phyloP scores from a whole-genome alignment of 1,140 invertebrate species.

The Globodera ellingtonae region DNA sequence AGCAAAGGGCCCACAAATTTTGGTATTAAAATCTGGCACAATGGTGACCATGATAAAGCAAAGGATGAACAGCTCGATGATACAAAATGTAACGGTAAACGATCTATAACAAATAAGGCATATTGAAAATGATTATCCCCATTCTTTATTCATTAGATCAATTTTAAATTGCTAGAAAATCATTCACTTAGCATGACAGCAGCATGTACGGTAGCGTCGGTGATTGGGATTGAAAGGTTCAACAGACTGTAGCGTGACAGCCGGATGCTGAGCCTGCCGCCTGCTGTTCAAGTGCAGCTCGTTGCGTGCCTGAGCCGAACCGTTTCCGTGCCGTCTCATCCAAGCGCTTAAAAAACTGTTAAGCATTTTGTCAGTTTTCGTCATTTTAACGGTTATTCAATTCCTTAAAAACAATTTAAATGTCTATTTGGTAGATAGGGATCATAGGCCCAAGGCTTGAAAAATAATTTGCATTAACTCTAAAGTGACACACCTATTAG shows the following conservation, averaged over 20 bases:
- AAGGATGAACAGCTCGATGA: constrained; percentile 45
- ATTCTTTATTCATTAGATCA: no score
- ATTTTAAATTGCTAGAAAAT: background rate
- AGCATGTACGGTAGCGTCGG: constrained; percentile 24
- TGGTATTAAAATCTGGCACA: constrained; percentile 28
- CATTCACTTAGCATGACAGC: constrained; percentile 23
- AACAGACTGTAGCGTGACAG: background rate
- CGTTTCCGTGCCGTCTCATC: background rate
- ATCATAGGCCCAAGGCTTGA: no score
- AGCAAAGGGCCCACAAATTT: constrained; percentile 33
- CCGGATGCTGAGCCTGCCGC: background rate
- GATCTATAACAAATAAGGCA: background rate
- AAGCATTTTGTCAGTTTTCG: no score
- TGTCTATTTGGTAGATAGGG: no score
- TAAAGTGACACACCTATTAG: background rate
- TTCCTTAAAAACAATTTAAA: no score
- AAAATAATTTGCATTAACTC: no score
- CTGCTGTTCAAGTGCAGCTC: background rate
- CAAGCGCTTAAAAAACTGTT: background rate
- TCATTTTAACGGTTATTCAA: no score
- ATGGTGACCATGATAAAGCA: constrained; percentile 56
- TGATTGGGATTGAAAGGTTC: constrained; percentile 26
- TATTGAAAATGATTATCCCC: background rate
- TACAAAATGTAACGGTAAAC: constrained; percentile 32
- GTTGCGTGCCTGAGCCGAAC: background rate